These are phyloP conservation scores for Calephelis perditalis DNA, from an alignment of 2,888 invertebrate species.

Conservation along the genomic window DNA sequence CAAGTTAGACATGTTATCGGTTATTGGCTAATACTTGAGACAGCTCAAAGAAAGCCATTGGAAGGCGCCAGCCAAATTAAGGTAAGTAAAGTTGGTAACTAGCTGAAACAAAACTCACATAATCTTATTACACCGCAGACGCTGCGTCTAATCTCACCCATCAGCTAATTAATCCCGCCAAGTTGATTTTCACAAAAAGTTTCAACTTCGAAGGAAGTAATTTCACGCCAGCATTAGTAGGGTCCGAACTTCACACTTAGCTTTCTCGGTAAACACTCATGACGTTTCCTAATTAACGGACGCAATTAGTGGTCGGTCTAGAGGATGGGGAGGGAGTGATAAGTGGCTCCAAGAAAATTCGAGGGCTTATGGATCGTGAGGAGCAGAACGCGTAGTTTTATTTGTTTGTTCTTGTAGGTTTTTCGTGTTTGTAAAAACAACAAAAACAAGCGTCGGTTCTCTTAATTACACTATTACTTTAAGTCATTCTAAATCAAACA, in stretches of 20 bases:
- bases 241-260: slow-evolving; percentile 75
- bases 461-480: too few species aligned
- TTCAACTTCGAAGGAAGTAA: slow-evolving; percentile 71
- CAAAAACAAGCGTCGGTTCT: too few species aligned
- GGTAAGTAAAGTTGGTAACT: slow-evolving; percentile 68
- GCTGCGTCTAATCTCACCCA: slow-evolving; percentile 70
- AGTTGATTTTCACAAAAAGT: slow-evolving; percentile 75
- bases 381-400: slow-evolving; percentile 7
- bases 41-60: slow-evolving; percentile 29
- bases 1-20: too few species aligned
- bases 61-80: slow-evolving; percentile 65
- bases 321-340: slow-evolving; percentile 60
- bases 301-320: slow-evolving; percentile 75
- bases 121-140: slow-evolving; percentile 73
- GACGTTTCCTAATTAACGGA: slow-evolving; percentile 79
- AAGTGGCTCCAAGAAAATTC: slow-evolving; percentile 71
- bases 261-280: slow-evolving; percentile 76
- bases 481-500: too few species aligned
- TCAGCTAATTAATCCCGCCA: slow-evolving; percentile 75
- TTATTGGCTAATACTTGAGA: background rate
- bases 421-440: background rate
- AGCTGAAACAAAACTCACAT: slow-evolving; percentile 71
- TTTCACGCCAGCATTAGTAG: slow-evolving; percentile 69
- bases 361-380: slow-evolving; percentile 39
- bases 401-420: slow-evolving; percentile 18